phyloP scores from a whole-genome alignment of 2,888 invertebrate genomes.

The Xestia rhomboidea region DNA sequence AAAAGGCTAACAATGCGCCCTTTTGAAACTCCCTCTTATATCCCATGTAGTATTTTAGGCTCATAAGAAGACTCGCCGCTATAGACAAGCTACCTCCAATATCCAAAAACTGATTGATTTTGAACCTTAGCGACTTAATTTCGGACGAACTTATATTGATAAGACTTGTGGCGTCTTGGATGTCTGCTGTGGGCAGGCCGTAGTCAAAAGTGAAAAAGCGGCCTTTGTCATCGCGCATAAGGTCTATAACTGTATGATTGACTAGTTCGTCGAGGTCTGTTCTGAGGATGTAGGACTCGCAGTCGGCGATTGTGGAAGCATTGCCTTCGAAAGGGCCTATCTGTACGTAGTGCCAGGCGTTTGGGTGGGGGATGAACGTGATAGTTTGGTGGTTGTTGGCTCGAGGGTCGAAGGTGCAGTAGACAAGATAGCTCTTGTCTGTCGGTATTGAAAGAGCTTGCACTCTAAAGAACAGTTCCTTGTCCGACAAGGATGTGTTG shows the following conservation, averaged over 20 bases:
- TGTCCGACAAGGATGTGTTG: slow-evolving; percentile 76
- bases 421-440: slow-evolving; percentile 85
- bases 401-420: slow-evolving; percentile 87
- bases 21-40: slow-evolving; percentile 79
- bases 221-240: slow-evolving; percentile 91
- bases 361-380: slow-evolving; percentile 90
- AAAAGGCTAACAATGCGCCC: slow-evolving; percentile 81
- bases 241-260: slow-evolving; percentile 79
- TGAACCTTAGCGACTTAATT: slow-evolving; percentile 92
- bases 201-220: slow-evolving; percentile 95
- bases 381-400: slow-evolving; percentile 80
- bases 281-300: slow-evolving; percentile 79
- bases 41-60: slow-evolving; percentile 88
- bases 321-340: slow-evolving; percentile 75
- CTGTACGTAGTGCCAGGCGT: slow-evolving; percentile 91
- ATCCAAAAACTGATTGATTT: slow-evolving; percentile 93
- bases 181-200: slow-evolving; percentile 92
- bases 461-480: slow-evolving; percentile 83
- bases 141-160: slow-evolving; percentile 93
- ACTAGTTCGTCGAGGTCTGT: slow-evolving; percentile 75
- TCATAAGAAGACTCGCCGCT: slow-evolving; percentile 93
- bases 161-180: slow-evolving; percentile 92
- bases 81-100: slow-evolving; percentile 95
- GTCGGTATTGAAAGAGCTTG: slow-evolving; percentile 90
- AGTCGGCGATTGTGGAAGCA: slow-evolving; percentile 77